A percentile compares a stretch with the other conserved stretches of the same genome.
phyloP scores from a whole-genome alignment of 1,140 invertebrate genomes.

The Zaprionus camerounensis region DNA sequence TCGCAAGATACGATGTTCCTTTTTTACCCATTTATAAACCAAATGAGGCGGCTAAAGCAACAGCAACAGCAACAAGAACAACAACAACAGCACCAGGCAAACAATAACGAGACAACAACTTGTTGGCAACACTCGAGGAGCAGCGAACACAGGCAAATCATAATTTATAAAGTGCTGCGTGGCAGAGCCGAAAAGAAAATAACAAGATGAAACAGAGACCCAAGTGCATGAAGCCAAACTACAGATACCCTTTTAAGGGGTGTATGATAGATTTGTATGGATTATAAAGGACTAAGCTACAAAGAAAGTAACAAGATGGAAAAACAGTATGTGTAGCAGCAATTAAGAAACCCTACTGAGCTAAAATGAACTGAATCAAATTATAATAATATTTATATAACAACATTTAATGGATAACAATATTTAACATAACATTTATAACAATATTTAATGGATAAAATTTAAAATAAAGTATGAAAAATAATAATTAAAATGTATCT shows the following conservation, averaged over 20 bases:
- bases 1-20: slow-evolving; percentile 70
- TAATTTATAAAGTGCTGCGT: slow-evolving; percentile 65
- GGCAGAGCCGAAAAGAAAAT: slow-evolving; percentile 31
- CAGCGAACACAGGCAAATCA: slow-evolving; percentile 50
- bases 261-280: neutral
- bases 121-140: slow-evolving; percentile 52
- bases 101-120: slow-evolving; percentile 47
- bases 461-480: no score
- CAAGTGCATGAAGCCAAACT: neutral
- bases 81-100: neutral
- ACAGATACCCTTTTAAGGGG: neutral
- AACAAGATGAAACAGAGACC: neutral
- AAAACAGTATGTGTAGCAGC: no score
- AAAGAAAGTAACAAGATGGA: no score
- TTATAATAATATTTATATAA: no score
- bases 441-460: no score
- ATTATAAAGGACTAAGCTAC: no score
- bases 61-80: slow-evolving; percentile 46
- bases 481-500: no score
- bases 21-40: slow-evolving; percentile 70
- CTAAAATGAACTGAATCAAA: no score
- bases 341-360: no score
- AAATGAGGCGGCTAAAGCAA: slow-evolving; percentile 73
- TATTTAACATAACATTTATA: no score
- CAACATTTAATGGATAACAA: no score